Evolutionary conservation across 2,888 invertebrate genomes (phyloP), one percentile per base, ranked within the genome.

Genomic region (Machimus atricapillus): DNA sequence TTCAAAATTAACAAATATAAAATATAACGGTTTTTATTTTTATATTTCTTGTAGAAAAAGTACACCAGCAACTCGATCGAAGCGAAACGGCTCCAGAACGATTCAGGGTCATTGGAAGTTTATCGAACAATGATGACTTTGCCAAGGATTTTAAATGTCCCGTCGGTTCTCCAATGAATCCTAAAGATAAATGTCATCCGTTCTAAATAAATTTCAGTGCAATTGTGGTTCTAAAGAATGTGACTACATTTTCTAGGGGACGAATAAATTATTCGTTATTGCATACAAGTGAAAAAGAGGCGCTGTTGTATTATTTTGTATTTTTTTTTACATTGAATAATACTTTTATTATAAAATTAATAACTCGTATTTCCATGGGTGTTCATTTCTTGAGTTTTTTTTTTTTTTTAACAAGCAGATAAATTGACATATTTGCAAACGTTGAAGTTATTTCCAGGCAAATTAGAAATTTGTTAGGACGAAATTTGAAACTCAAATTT

Each of bases 51-150:
- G 0, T 34, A 85, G 85, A 40, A 43, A 85, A 85, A 74, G 23
- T 85, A 23, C 9, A 12, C 8, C 43, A 74, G 16, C 85, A 58
- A 9, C 12, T 77, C 23, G 12, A 56, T 34, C 37, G 56, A 6
- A 40, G 86, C 37, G 52, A 86, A 23, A n/a, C 23, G 5, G 34
- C 86, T 5, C 85, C 87, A 19, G 81, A 56, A 16, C 66, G 81
- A 37, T 87, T 76, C 31, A 73, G 88, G 52, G 88, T 88, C 12
- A 86, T 85, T 43, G 87, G 87, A 1, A 46, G 85, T 16, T 6
- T 88, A n/a, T 74, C 76, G 16, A 88, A 87, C 52, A 46, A 34
- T 8, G 9, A 52, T 14, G 27, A 85, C 37, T 87, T 87, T 78
- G 58, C 83, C 16, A 34, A 37, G 6, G 87, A 87, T 19, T 87